Evolutionary conservation across 2,797 vertebrate genomes (phyloP).

Genomic region (Coendou prehensilis): DNA sequence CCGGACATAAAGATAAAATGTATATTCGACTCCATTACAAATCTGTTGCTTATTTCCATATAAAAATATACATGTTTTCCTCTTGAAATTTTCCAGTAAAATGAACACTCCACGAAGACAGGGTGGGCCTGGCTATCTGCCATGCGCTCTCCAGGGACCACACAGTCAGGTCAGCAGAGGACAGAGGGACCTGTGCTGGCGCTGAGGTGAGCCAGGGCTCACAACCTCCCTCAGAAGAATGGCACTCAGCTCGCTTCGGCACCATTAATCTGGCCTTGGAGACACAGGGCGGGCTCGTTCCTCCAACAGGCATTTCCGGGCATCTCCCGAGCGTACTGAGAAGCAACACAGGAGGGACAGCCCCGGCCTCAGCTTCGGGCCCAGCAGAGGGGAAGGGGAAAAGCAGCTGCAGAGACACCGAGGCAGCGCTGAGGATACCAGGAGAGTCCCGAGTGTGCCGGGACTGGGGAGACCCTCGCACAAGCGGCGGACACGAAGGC

Average conservation of each 20-base stretch:
- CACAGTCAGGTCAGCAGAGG: neutral
- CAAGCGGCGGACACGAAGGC: no score
- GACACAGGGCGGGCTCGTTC: no score
- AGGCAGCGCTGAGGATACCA: no score
- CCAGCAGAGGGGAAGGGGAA: no score
- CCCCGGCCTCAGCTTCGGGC: no score
- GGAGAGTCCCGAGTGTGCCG: no score
- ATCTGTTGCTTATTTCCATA: constrained; percentile 31
- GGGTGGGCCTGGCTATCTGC: neutral
- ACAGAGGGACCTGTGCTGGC: neutral
- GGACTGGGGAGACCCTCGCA: no score
- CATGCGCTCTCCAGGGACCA: neutral
- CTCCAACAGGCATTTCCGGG: no score
- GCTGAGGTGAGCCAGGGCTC: neutral
- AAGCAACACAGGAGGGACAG: no score
- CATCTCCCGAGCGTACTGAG: no score
- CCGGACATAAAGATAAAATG: neutral
- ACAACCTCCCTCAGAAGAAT: neutral
- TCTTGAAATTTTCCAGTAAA: constrained; percentile 56
- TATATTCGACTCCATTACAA: neutral
- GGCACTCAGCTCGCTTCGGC: no score
- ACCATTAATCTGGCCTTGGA: neutral
- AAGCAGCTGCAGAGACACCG: no score
- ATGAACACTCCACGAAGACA: neutral
- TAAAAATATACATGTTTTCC: neutral